Conservation (phyloP, 1,140 invertebrate species). For the Watersipora subatra region DNA sequence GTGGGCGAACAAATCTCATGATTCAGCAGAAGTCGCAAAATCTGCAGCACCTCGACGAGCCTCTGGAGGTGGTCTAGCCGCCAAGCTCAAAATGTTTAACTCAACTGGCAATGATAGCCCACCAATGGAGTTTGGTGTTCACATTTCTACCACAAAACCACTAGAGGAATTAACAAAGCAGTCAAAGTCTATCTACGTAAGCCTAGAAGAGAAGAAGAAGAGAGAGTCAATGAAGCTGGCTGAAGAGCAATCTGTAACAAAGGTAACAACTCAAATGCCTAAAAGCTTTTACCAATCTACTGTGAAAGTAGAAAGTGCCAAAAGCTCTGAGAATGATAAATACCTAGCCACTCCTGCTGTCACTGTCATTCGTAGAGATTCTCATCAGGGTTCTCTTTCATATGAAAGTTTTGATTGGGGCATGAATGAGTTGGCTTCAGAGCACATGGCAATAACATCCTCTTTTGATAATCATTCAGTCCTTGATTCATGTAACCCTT, state of each 20-base stretch:
- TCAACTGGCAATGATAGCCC: background rate
- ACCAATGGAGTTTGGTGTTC: background rate
- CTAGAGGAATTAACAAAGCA: background rate
- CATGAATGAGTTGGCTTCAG: no score
- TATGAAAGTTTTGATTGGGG: background rate
- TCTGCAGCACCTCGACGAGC: background rate
- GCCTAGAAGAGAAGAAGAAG: background rate
- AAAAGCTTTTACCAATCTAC: background rate
- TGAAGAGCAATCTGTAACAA: background rate
- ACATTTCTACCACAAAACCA: background rate
- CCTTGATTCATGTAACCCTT: no score
- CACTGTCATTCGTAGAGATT: background rate
- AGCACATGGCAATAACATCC: no score
- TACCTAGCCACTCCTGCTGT: background rate
- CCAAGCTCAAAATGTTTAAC: background rate
- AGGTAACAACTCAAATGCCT: background rate
- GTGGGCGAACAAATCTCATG: background rate
- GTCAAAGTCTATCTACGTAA: background rate
- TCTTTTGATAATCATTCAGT: no score
- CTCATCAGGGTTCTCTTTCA: background rate
- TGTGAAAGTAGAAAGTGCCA: background rate
- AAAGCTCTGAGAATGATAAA: background rate
- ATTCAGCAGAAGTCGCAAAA: background rate
- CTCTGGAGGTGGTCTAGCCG: background rate
- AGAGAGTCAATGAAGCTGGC: background rate